phyloP scores from a whole-genome alignment of 2,888 invertebrate genomes.

The Machimus rusticus region DNA sequence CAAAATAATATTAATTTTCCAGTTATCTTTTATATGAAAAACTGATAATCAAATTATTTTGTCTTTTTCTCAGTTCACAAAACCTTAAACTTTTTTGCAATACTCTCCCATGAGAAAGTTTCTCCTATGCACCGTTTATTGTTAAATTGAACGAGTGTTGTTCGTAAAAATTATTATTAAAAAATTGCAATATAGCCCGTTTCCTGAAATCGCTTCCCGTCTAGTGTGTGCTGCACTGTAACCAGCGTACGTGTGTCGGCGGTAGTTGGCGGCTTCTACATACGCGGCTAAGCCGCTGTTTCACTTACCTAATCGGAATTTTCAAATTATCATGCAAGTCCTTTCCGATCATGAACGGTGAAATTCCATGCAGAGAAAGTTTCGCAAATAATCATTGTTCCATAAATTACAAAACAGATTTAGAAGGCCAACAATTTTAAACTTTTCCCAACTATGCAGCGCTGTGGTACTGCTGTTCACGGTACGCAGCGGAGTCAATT shows the following conservation, averaged over 20 bases:
- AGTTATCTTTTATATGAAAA: too few relatives aligned
- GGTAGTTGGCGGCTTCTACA: not conserved
- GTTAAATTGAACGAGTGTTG: not conserved
- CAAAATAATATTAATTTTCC: too few relatives aligned
- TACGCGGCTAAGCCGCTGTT: not conserved
- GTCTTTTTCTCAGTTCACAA: not conserved
- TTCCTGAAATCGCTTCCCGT: not conserved
- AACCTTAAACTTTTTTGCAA: not conserved
- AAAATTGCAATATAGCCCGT: not conserved
- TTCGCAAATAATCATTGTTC: conserved; percentile 38
- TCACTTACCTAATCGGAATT: conserved; percentile 32
- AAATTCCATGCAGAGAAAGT: conserved; percentile 30
- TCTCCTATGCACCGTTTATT: not conserved
- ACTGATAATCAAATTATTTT: too few relatives aligned
- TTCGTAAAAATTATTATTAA: not conserved
- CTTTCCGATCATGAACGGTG: conserved; percentile 23
- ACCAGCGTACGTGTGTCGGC: not conserved
- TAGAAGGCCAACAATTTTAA: conserved; percentile 45
- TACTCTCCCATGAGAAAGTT: not conserved
- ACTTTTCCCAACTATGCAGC: conserved; percentile 42
- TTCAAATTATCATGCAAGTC: conserved; percentile 32
- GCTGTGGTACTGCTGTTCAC: conserved; percentile 10
- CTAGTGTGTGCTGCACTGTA: not conserved
- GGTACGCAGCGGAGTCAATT: conserved; percentile 27
- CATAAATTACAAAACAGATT: conserved; percentile 45